Evolutionary conservation across 2,113 vertebrate genomes (phyloP), one percentile per base, ranked within the genome.

Genomic region (Atlantisia rogersi): DNA sequence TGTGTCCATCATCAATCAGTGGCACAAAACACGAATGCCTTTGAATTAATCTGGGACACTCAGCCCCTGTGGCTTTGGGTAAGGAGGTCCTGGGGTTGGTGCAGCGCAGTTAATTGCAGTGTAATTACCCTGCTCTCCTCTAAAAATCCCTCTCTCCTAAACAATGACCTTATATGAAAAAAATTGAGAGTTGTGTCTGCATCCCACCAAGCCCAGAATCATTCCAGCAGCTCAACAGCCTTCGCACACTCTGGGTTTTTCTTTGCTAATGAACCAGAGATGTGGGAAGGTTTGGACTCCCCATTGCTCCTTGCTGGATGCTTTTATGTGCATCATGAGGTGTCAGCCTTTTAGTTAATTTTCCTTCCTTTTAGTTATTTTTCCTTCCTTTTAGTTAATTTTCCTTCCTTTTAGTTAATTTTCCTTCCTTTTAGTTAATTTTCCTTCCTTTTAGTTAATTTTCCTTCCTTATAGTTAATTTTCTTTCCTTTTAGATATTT

Each of bases 1-100:
- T 0, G 9, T 1, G 2, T 21, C 0, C 0, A 0, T 59, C 6
- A 0, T 4, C 6, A 15, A 22, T 12, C 2, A 5, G 1, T 1
- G 76, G 56, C 60, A 37, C n/a, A 12, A 32, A 86, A 31, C 0
- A 1, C 0, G 4, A 9, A 28, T 5, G 25, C 75, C 71, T 15
- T 35, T 19, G 73, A 19, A 15, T 46, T 29, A 10, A 1, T 2
- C 35, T 0, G 3, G 74, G 69, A 37, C 15, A 0, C 3, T 24
- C 60, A 17, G 15, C 74, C 29, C 39, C 0, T 2, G 37, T 1
- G 4, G 29, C 12, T 56, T 46, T 79, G 15, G 9, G 22, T 32
- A 4, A 8, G 22, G 32, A 4, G 18, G 59, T 60, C n/a, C 39
- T 20, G 24, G 70, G 42, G 68, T 13, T 18, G 75, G 37, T 20